phyloP scores from a whole-genome alignment of 2,113 vertebrate genomes.

The Prinia subflava region DNA sequence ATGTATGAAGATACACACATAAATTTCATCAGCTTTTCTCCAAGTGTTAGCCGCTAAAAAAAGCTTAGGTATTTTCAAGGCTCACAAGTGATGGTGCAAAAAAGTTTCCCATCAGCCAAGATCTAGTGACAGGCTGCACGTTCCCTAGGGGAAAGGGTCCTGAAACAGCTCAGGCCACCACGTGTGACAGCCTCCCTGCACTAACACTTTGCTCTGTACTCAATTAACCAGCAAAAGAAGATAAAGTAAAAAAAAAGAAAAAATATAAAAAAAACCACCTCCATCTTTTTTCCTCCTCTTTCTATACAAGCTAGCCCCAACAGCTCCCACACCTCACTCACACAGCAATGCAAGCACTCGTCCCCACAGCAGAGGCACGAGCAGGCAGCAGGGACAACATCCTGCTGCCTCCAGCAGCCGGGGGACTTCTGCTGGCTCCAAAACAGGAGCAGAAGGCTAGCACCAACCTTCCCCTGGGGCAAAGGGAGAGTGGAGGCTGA shows the following conservation, averaged over 20 bases:
- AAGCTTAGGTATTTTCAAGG: neutral
- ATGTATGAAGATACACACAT: neutral
- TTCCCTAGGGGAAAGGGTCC: neutral
- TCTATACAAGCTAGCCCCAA: neutral
- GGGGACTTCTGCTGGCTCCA: neutral
- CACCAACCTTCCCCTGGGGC: neutral
- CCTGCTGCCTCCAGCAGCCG: neutral
- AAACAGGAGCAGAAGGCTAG: neutral
- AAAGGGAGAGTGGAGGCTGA: neutral
- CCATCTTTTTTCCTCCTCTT: neutral
- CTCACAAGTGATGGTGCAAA: neutral
- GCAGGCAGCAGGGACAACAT: neutral
- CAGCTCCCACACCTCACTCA: neutral
- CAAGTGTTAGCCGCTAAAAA: neutral
- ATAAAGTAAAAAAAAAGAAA: neutral
- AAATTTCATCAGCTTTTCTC: neutral
- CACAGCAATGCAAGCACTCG: fast-evolving
- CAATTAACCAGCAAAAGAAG: neutral
- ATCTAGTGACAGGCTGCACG: fast-evolving
- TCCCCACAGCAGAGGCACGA: neutral
- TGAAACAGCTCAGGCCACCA: neutral
- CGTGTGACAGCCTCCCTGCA: fast-evolving
- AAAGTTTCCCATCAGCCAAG: neutral
- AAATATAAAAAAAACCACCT: neutral
- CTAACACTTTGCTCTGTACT: neutral